phyloP scores from a whole-genome alignment of 2,888 invertebrate genomes.

The Leucania comma region DNA sequence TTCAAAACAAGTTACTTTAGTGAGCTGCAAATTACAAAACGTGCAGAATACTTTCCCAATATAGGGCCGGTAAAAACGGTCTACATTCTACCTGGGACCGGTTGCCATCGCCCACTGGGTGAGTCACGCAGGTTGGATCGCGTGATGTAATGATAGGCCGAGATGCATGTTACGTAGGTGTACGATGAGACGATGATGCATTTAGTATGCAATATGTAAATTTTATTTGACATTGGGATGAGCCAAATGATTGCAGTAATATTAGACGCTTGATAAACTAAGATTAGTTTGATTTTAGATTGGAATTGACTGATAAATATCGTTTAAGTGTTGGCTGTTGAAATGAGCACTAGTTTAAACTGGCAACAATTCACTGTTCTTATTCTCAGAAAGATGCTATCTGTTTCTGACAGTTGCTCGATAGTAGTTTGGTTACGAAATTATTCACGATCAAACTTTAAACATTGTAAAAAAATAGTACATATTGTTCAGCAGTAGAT shows the following conservation, averaged over 20 bases:
- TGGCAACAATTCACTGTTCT: conserved; percentile 24
- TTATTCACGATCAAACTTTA: background rate
- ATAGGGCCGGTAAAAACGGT: conserved; percentile 55
- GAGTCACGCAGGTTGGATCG: conserved; percentile 69
- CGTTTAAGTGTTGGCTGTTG: conserved; percentile 3
- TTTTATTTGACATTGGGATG: conserved; percentile 50
- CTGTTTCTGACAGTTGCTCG: conserved; percentile 11
- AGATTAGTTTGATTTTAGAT: conserved; percentile 13
- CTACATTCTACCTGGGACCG: conserved; percentile 61
- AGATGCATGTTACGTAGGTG: conserved; percentile 52
- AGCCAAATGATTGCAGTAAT: conserved; percentile 30
- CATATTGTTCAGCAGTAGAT: too few relatives aligned
- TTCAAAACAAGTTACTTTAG: conserved; percentile 34
- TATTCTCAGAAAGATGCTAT: conserved; percentile 45
- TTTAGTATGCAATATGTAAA: conserved; percentile 47
- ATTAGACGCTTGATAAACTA: conserved; percentile 3
- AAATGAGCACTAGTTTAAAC: conserved; percentile 40
- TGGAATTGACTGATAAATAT: conserved; percentile 6
- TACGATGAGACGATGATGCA: conserved; percentile 61
- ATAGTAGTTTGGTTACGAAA: conserved; percentile 1
- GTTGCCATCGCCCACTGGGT: conserved; percentile 66
- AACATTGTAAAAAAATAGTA: background rate
- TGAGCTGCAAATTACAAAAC: conserved; percentile 50
- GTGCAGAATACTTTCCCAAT: conserved; percentile 58
- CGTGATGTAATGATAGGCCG: conserved; percentile 70